phyloP scores from a whole-genome alignment of 2,113 vertebrate species.

The Gymnogyps californianus region DNA sequence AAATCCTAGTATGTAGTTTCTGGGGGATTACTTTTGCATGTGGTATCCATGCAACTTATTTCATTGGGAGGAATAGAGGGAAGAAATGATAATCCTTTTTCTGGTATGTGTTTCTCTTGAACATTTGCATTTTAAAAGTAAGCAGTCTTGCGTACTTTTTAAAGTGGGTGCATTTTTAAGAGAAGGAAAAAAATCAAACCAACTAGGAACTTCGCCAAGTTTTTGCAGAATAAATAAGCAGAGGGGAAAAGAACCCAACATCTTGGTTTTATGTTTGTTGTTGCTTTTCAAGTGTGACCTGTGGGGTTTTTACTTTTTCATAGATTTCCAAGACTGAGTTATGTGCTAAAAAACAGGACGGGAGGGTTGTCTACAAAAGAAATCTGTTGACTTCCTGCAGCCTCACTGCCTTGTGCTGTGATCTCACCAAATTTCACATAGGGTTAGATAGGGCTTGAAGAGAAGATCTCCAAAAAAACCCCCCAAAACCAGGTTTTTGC shows the following conservation, averaged over 20 bases:
- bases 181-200: neutral
- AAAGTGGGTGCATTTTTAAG: conserved; percentile 15
- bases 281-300: neutral
- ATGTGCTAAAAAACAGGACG: neutral
- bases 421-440: neutral
- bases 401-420: neutral
- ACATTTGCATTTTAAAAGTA: conserved; percentile 55
- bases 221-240: neutral
- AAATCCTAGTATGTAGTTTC: conserved; percentile 19
- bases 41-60: neutral
- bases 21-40: conserved; percentile 32
- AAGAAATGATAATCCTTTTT: neutral
- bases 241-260: neutral
- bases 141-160: conserved; percentile 24
- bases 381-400: neutral
- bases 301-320: neutral
- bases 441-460: neutral
- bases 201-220: conserved; percentile 9
- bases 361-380: neutral
- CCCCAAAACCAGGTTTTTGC: neutral
- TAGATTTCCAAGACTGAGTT: neutral
- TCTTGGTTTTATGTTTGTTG: neutral
- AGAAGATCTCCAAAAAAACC: neutral
- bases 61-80: neutral
- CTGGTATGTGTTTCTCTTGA: neutral